These are phyloP conservation scores for Ganaspis sp. DNA, from an alignment of 1,140 invertebrate species.

Conservation along the genomic window DNA sequence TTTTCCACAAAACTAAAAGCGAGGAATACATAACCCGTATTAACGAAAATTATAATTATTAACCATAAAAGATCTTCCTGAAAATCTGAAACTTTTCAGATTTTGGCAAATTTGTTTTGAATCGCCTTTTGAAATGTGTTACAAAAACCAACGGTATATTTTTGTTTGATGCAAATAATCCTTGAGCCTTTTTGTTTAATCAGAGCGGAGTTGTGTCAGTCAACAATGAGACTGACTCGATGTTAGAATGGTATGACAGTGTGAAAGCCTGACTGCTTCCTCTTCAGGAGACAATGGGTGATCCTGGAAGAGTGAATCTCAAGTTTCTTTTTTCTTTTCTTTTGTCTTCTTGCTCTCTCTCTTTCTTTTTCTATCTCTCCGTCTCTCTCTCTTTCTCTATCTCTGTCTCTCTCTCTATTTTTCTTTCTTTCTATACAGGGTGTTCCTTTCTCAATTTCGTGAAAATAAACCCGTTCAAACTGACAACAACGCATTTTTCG, in stretches of 20 bases:
- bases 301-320: constrained; percentile 21
- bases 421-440: background rate
- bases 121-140: too few relatives aligned
- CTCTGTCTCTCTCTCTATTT: background rate
- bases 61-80: too few relatives aligned
- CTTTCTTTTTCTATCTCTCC: background rate
- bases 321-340: background rate
- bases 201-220: constrained; percentile 16
- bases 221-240: constrained; percentile 2
- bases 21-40: too few relatives aligned
- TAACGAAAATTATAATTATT: too few relatives aligned
- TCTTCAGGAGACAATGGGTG: constrained; percentile 13
- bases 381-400: background rate
- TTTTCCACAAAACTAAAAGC: too few relatives aligned
- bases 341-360: background rate
- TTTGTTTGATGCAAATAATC: background rate
- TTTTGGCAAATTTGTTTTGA: too few relatives aligned
- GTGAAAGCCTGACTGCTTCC: constrained; percentile 14
- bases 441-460: background rate
- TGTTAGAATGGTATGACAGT: background rate
- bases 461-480: background rate
- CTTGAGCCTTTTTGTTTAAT: constrained; percentile 17
- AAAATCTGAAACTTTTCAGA: too few relatives aligned
- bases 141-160: too few relatives aligned
- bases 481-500: too few relatives aligned